These are phyloP conservation scores for Eurystomus glaucurus DNA, from an alignment of 2,797 vertebrate genomes.

Conservation along the genomic window DNA sequence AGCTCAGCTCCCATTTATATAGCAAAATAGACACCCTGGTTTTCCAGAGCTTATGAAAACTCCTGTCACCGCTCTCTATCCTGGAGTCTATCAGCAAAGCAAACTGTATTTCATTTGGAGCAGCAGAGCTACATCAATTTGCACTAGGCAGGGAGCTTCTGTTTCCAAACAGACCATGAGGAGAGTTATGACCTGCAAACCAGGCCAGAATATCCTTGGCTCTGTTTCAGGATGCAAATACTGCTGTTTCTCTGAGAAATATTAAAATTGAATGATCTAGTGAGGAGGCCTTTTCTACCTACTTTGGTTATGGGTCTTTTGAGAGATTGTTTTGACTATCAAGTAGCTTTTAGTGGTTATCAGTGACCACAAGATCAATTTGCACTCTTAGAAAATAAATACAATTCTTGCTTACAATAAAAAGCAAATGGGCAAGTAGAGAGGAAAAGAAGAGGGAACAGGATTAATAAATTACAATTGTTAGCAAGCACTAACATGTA, in stretches of 20 bases:
- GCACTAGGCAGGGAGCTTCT: conserved; percentile 54
- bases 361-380: conserved; percentile 59
- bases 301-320: conserved; percentile 35
- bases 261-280: conserved; percentile 63
- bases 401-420: conserved; percentile 63
- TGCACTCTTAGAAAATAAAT: conserved; percentile 52
- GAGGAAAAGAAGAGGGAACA: conserved; percentile 26
- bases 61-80: not conserved
- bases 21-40: not conserved
- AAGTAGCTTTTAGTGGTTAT: conserved; percentile 60
- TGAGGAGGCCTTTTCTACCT: conserved; percentile 31
- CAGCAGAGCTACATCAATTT: conserved; percentile 48
- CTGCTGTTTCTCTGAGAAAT: conserved; percentile 52
- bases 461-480: conserved; percentile 77
- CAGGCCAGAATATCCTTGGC: conserved; percentile 67
- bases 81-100: not conserved
- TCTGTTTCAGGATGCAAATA: conserved; percentile 59
- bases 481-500: conserved; percentile 66
- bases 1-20: not conserved
- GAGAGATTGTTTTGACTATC: conserved; percentile 25
- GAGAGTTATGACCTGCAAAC: conserved; percentile 51
- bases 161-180: conserved; percentile 64
- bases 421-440: conserved; percentile 52
- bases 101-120: conserved; percentile 17
- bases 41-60: conserved; percentile 1